Conservation (phyloP, 2,113 vertebrate genomes). For the Epinephelus cyanopodus region DNA sequence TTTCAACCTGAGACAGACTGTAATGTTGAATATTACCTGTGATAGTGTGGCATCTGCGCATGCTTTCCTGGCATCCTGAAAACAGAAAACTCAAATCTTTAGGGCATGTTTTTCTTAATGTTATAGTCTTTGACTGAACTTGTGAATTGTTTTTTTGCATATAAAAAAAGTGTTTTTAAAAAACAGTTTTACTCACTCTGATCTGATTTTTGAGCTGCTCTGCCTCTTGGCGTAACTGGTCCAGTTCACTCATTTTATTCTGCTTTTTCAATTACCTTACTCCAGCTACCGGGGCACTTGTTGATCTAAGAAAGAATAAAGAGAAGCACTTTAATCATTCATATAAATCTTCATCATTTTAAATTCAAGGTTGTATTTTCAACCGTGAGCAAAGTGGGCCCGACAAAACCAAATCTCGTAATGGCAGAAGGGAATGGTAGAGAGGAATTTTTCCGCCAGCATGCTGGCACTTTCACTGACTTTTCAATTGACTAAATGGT, state of each 20-base stretch:
- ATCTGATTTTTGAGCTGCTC: slow-evolving; percentile 99
- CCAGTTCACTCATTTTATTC: slow-evolving; percentile 98
- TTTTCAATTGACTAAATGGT: neutral
- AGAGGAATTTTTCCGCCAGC: neutral
- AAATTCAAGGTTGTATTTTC: slow-evolving; percentile 17
- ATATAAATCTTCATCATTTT: neutral
- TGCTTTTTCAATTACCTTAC: slow-evolving; percentile 87
- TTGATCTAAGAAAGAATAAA: slow-evolving; percentile 82
- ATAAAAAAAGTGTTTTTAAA: neutral
- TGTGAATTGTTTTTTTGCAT: neutral
- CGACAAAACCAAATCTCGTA: neutral
- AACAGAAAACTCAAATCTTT: neutral
- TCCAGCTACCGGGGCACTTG: slow-evolving; percentile 88
- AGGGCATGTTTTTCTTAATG: neutral
- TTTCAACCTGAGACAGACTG: neutral
- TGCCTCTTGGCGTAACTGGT: slow-evolving; percentile 99
- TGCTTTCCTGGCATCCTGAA: slow-evolving; percentile 88
- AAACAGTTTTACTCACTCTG: slow-evolving; percentile 86
- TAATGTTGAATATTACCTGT: slow-evolving; percentile 86
- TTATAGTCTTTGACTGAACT: neutral
- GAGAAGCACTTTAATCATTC: slow-evolving; percentile 3
- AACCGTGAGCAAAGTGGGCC: neutral
- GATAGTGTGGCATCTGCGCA: slow-evolving; percentile 97
- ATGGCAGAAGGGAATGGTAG: neutral
- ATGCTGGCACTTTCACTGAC: neutral